Percentiles rank a stretch among this genome's conserved stretches.
These are phyloP conservation scores for Hirundichthys speculiger DNA, from an alignment of 2,113 vertebrate genomes.

Conservation along the genomic window DNA sequence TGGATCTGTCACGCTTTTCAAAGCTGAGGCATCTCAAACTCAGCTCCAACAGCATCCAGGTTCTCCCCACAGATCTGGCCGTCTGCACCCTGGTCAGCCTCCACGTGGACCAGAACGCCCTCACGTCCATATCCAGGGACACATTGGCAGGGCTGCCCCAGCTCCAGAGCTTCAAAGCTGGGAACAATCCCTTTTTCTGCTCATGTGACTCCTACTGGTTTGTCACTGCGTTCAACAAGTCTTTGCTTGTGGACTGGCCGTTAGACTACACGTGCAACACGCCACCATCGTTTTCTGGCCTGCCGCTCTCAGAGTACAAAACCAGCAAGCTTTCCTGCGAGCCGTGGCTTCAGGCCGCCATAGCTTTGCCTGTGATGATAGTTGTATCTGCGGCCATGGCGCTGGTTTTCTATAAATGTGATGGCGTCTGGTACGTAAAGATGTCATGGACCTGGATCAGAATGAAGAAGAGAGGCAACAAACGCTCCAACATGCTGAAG, in stretches of 20 bases:
- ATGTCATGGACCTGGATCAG: conserved; percentile 79
- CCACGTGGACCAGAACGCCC: conserved; percentile 65
- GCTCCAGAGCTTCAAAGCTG: conserved; percentile 57
- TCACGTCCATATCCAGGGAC: conserved; percentile 49
- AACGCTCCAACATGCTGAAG: conserved; percentile 39
- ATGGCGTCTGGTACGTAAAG: conserved; percentile 72
- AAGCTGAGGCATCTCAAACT: conserved; percentile 59
- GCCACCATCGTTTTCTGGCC: conserved; percentile 35
- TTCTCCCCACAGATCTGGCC: conserved; percentile 45
- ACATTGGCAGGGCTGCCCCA: conserved; percentile 44
- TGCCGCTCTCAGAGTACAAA: conserved; percentile 44
- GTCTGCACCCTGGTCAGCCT: conserved; percentile 48
- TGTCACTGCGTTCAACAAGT: conserved; percentile 60
- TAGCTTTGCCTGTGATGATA: conserved; percentile 42
- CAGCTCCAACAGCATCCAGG: conserved; percentile 68
- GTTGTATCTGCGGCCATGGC: conserved; percentile 14
- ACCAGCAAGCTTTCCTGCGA: conserved; percentile 52
- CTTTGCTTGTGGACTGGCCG: conserved; percentile 70
- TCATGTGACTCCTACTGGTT: conserved; percentile 74
- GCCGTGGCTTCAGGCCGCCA: conserved; percentile 49
- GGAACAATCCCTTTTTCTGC: conserved; percentile 71
- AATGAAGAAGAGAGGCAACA: conserved; percentile 62
- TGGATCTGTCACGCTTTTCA: conserved; percentile 43
- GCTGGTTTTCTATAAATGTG: conserved; percentile 57
- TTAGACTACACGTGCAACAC: conserved; percentile 61